Percentiles rank a stretch among this genome's conserved stretches.
Evolutionary conservation across 2,797 vertebrate species (phyloP).

Genomic region (Hypotaenidia philippensis): DNA sequence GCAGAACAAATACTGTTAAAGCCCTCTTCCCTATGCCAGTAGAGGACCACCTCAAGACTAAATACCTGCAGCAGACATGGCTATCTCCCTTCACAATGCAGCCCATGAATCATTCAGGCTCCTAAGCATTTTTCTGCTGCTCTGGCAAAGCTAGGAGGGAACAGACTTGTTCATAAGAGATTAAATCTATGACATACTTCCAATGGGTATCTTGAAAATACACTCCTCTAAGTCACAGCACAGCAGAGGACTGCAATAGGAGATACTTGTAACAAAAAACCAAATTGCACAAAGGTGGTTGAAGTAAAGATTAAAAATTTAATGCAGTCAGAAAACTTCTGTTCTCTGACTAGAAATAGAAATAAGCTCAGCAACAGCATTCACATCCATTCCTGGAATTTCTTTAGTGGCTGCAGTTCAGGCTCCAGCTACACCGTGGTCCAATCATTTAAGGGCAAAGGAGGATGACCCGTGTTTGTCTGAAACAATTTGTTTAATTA

Average conservation of each 20-base stretch:
- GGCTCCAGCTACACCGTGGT: neutral
- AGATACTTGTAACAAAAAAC: neutral
- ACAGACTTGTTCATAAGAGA: neutral
- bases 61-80: fast-evolving
- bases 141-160: neutral
- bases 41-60: neutral
- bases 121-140: neutral
- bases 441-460: neutral
- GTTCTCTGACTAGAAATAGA: neutral
- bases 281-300: neutral
- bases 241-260: neutral
- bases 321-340: neutral
- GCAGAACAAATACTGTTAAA: neutral
- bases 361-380: neutral
- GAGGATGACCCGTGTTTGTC: neutral
- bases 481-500: conserved; percentile 7
- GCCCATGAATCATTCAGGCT: neutral
- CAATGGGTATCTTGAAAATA: neutral
- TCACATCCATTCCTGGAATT: neutral
- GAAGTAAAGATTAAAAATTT: neutral
- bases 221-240: neutral
- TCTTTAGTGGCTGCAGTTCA: neutral
- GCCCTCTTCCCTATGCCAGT: neutral
- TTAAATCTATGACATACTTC: neutral
- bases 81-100: fast-evolving